phyloP scores from a whole-genome alignment of 2,113 vertebrate genomes.

The Elachura formosa region DNA sequence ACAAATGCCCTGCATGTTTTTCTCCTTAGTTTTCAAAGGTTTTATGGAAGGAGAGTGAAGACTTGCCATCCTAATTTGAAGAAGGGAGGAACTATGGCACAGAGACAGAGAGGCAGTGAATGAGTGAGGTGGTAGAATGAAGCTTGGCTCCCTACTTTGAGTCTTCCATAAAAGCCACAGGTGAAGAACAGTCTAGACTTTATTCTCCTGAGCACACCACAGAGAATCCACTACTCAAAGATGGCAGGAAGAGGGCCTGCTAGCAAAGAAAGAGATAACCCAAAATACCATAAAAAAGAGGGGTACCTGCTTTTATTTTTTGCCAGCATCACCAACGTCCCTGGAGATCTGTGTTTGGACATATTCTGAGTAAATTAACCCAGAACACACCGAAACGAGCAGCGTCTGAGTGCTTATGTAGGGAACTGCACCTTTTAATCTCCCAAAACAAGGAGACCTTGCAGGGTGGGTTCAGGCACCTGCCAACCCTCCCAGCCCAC shows the following conservation, averaged over 20 bases:
- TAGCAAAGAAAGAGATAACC: background rate
- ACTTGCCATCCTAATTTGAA: background rate
- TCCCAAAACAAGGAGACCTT: background rate
- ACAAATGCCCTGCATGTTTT: background rate
- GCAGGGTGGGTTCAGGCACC: background rate
- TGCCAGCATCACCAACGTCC: background rate
- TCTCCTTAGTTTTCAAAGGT: slow-evolving; percentile 1
- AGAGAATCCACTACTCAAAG: background rate
- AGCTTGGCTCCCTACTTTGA: background rate
- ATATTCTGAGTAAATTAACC: background rate
- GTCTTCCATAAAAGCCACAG: background rate
- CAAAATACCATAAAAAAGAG: background rate
- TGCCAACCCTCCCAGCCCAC: background rate
- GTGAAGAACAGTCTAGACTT: background rate
- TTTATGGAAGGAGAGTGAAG: background rate
- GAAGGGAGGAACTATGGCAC: background rate
- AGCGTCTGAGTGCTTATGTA: background rate
- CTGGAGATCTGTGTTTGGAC: background rate
- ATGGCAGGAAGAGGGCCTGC: background rate
- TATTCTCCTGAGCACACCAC: background rate
- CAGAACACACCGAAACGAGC: background rate
- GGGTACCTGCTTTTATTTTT: background rate
- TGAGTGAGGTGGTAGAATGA: background rate
- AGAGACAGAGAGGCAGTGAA: background rate
- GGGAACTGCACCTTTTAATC: background rate